Percentiles rank a stretch among this genome's conserved stretches.
These are phyloP conservation scores for Leguminivora glycinivorella DNA, from an alignment of 1,140 invertebrate genomes.

Conservation along the genomic window DNA sequence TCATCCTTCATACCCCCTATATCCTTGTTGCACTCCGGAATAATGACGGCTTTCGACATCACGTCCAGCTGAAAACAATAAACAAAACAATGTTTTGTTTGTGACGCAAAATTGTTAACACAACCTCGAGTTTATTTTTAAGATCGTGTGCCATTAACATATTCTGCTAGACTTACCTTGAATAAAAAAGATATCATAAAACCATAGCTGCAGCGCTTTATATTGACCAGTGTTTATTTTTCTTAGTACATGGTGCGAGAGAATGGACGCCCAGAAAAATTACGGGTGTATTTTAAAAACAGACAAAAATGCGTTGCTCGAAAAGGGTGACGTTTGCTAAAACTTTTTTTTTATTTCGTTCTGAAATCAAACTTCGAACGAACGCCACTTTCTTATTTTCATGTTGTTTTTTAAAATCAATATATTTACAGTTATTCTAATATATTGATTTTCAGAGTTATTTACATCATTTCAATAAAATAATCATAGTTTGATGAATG, in stretches of 20 bases:
- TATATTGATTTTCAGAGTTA: no score
- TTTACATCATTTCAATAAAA: no score
- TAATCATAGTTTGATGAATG: no score
- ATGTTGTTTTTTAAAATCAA: not conserved
- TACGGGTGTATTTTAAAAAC: conserved; percentile 49
- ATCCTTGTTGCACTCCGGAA: conserved; percentile 68
- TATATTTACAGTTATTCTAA: not conserved
- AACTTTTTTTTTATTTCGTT: conserved; percentile 25
- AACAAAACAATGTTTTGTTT: conserved; percentile 74
- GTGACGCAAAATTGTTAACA: conserved; percentile 61
- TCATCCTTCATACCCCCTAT: conserved; percentile 65
- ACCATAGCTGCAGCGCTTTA: conserved; percentile 48
- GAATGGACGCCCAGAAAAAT: conserved; percentile 43
- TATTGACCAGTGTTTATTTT: conserved; percentile 34
- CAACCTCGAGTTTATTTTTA: conserved; percentile 63
- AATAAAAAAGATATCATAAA: conserved; percentile 57
- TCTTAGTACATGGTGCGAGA: conserved; percentile 48
- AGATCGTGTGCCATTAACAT: conserved; percentile 34
- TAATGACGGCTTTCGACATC: conserved; percentile 71
- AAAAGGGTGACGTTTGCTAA: conserved; percentile 60
- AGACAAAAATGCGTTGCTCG: conserved; percentile 58
- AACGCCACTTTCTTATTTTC: not conserved
- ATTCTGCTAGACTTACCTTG: conserved; percentile 39
- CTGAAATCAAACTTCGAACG: not conserved
- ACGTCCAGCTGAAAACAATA: conserved; percentile 66